Evolutionary conservation across 1,140 invertebrate species (phyloP).

Genomic region (Bombus cullumanus): DNA sequence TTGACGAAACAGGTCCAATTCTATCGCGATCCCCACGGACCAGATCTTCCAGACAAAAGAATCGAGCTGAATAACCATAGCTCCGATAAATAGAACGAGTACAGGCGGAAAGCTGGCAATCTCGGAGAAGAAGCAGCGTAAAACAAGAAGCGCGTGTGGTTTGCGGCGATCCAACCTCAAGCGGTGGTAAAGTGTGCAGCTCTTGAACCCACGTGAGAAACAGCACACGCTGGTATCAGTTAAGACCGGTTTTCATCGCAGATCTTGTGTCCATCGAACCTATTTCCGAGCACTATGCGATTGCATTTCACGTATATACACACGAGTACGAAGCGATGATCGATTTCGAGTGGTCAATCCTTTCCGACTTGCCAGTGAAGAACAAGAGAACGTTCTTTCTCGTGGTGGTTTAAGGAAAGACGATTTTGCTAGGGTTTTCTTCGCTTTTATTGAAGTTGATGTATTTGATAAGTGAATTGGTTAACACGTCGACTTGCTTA

Average conservation of each 20-base stretch:
- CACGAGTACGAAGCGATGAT: neutral
- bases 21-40: conserved; percentile 13
- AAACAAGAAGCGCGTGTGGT: conserved; percentile 57
- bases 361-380: neutral
- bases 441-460: too few relatives aligned
- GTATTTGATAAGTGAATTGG: too few relatives aligned
- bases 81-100: conserved; percentile 43
- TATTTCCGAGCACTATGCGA: conserved; percentile 25
- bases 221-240: conserved; percentile 46
- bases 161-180: conserved; percentile 47
- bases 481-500: too few relatives aligned
- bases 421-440: neutral
- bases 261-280: neutral
- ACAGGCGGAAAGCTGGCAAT: neutral
- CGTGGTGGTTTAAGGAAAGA: neutral
- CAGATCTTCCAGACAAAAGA: conserved; percentile 23
- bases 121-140: conserved; percentile 35
- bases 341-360: neutral
- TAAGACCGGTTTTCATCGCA: conserved; percentile 56
- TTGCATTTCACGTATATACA: neutral
- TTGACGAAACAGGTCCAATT: conserved; percentile 13
- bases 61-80: conserved; percentile 17
- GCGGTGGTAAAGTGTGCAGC: conserved; percentile 38
- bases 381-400: neutral
- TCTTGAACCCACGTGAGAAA: conserved; percentile 57